Percentiles rank a stretch among this genome's conserved stretches.
These are phyloP conservation scores for Galeopterus variegatus DNA, from an alignment of 2,113 vertebrate species.

Conservation along the genomic window DNA sequence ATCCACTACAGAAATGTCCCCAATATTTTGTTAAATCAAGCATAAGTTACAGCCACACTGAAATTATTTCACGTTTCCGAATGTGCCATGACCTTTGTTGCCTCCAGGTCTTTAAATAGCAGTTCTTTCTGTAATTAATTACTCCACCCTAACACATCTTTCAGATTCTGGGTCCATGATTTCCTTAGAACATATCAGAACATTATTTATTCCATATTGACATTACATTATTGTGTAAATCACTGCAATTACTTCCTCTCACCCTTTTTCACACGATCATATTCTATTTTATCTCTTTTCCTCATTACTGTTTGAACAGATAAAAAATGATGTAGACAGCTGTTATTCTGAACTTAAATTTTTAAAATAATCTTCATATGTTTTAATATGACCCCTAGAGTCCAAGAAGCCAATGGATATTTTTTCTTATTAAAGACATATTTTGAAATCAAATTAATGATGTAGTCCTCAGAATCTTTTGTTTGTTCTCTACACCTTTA, in stretches of 20 bases:
- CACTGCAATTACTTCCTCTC: not conserved
- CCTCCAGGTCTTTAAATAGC: not conserved
- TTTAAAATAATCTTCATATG: slow-evolving; percentile 42
- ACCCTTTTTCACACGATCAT: not conserved
- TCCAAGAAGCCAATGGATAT: not conserved
- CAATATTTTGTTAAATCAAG: not conserved
- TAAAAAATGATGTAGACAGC: not conserved
- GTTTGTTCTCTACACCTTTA: slow-evolving; percentile 7
- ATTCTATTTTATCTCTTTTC: not conserved
- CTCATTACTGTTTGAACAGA: not conserved
- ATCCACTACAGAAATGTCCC: not conserved
- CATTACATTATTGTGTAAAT: not conserved
- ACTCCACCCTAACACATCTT: not conserved
- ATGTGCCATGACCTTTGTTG: not conserved
- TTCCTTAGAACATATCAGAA: not conserved
- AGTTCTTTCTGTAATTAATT: not conserved
- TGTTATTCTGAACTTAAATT: not conserved
- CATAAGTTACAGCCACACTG: not conserved
- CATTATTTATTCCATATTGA: not conserved
- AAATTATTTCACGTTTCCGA: slow-evolving; percentile 40
- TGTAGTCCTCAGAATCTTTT: not conserved
- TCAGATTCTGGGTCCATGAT: not conserved
- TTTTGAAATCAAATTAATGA: slow-evolving; percentile 47
- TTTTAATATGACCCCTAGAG: slow-evolving; percentile 11
- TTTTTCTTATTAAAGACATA: slow-evolving; percentile 27